These are phyloP conservation scores for Castor canadensis DNA, from an alignment of 2,113 vertebrate species.

Conservation along the genomic window DNA sequence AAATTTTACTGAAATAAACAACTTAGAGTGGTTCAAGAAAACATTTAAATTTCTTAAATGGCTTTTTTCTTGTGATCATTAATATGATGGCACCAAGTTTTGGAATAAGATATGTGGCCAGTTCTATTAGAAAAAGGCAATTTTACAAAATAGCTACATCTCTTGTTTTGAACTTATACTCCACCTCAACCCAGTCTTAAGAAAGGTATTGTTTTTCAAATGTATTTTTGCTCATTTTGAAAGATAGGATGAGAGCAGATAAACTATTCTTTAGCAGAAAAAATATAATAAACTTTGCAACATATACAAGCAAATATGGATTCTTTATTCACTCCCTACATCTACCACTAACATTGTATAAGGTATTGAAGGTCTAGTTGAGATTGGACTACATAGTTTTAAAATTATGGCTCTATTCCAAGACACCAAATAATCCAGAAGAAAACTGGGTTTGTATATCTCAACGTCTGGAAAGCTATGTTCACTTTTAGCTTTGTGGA, in stretches of 20 bases:
- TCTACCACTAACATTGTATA: not conserved
- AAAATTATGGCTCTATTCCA: not conserved
- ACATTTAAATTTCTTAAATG: not conserved
- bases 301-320: not conserved
- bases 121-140: not conserved
- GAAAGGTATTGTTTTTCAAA: not conserved
- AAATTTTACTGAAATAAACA: constrained; percentile 21
- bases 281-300: not conserved
- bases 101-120: not conserved
- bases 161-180: not conserved
- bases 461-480: not conserved
- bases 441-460: not conserved
- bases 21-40: not conserved
- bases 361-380: not conserved
- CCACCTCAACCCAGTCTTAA: not conserved
- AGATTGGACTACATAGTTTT: not conserved
- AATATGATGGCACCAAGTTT: not conserved
- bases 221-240: not conserved
- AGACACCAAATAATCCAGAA: not conserved
- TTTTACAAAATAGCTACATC: not conserved
- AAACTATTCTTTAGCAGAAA: not conserved
- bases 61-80: not conserved
- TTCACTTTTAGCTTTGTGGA: not conserved
- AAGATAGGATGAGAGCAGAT: not conserved
- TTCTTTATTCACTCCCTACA: not conserved